Evolutionary conservation across 2,888 invertebrate species (phyloP).

Genomic region (Allacma fusca): DNA sequence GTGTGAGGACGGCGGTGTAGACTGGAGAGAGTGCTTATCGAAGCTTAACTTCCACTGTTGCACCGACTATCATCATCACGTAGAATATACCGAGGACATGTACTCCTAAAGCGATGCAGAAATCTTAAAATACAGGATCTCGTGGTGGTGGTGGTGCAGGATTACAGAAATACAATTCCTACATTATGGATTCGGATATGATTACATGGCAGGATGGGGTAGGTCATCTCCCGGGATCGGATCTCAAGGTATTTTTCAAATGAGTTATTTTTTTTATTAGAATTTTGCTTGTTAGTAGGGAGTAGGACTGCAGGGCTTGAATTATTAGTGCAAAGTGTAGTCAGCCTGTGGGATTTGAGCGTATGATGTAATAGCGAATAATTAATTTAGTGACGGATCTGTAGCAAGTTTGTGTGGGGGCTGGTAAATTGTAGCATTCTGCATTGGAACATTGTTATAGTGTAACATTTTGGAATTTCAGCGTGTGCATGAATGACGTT

Average conservation of each 20-base stretch:
- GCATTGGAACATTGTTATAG: no score
- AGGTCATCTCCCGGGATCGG: conserved; percentile 30
- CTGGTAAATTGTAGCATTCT: no score
- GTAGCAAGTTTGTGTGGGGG: no score
- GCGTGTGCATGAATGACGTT: no score
- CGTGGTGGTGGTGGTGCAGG: background rate
- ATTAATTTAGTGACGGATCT: no score
- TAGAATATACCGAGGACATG: background rate
- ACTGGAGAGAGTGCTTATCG: background rate
- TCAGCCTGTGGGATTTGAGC: no score
- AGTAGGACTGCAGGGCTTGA: no score
- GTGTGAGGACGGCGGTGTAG: background rate
- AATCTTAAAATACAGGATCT: background rate
- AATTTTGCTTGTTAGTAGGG: background rate
- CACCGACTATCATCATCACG: no score
- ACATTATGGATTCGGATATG: conserved; percentile 25
- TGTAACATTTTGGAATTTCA: no score
- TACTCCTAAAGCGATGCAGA: background rate
- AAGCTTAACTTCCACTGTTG: background rate
- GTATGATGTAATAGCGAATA: no score
- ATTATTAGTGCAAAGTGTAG: no score
- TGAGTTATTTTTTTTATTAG: background rate
- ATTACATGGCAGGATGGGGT: conserved; percentile 25
- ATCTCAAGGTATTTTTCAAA: conserved; percentile 26
- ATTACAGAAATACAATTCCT: no score